Conservation (phyloP, 2,888 invertebrate species). For the Perizoma flavofasciatum region DNA sequence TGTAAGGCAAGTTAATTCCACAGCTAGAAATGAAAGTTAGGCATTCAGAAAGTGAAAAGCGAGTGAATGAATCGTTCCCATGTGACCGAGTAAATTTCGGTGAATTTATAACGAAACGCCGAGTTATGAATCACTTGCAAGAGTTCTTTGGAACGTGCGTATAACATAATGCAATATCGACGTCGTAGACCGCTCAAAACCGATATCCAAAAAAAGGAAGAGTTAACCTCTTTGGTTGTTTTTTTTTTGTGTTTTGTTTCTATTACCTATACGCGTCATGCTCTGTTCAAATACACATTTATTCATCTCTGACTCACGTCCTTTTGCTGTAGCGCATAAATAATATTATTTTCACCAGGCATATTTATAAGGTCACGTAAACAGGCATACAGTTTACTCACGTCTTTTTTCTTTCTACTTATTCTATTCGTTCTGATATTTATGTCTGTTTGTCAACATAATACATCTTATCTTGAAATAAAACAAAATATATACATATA, state of each 20-base stretch:
- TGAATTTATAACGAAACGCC: constrained; percentile 25
- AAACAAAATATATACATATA: neutral
- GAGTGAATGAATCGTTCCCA: constrained; percentile 52
- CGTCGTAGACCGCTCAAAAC: too few relatives aligned
- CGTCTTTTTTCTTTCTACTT: constrained; percentile 24
- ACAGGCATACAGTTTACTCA: constrained; percentile 18
- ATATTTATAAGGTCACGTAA: constrained; percentile 19
- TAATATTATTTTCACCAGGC: constrained; percentile 13
- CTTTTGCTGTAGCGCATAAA: neutral
- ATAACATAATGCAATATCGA: constrained; percentile 2
- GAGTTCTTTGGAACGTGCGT: constrained; percentile 2
- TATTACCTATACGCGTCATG: too few relatives aligned
- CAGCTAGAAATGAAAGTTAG: constrained; percentile 46
- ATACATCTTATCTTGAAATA: constrained; percentile 14
- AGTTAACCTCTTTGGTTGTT: too few relatives aligned
- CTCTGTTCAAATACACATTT: too few relatives aligned
- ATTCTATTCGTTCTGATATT: constrained; percentile 26
- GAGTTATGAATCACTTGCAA: constrained; percentile 7
- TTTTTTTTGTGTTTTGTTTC: neutral
- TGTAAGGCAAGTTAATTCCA: constrained; percentile 31
- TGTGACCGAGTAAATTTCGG: constrained; percentile 48
- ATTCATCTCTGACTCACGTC: too few relatives aligned
- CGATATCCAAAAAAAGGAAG: too few relatives aligned
- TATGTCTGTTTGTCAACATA: constrained; percentile 18
- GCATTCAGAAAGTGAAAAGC: constrained; percentile 55